A percentile compares a stretch with the other conserved stretches of the same genome.
phyloP scores from a whole-genome alignment of 2,888 invertebrate species.

The Polydrusus tereticollis region DNA sequence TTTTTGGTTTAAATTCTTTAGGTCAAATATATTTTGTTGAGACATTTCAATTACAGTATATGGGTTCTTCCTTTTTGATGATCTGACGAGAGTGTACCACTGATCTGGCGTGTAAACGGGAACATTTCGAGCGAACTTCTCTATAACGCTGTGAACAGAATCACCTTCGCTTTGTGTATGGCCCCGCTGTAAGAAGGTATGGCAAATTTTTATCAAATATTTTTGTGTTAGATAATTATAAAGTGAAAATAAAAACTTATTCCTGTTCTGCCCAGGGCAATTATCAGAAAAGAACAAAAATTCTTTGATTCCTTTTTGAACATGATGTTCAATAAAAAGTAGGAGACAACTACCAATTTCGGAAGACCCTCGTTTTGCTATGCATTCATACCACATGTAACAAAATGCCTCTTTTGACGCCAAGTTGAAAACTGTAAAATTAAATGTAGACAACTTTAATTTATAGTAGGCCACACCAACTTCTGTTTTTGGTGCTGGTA shows the following conservation, averaged over 20 bases:
- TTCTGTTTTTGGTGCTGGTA: slow-evolving; percentile 15
- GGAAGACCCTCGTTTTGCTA: not conserved
- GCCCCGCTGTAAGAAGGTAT: slow-evolving; percentile 36
- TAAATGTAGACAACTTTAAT: slow-evolving; percentile 12
- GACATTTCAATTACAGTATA: slow-evolving; percentile 34
- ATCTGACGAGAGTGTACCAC: slow-evolving; percentile 37
- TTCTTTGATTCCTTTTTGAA: slow-evolving; percentile 17
- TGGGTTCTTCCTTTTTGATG: slow-evolving; percentile 29
- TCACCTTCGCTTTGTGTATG: slow-evolving; percentile 43
- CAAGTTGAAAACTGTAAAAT: slow-evolving; percentile 18
- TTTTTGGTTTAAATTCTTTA: slow-evolving; percentile 25
- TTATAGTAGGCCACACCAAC: slow-evolving; percentile 14
- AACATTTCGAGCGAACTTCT: not conserved
- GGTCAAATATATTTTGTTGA: slow-evolving; percentile 34
- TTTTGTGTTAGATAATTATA: slow-evolving; percentile 36
- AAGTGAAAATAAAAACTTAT: slow-evolving; percentile 33
- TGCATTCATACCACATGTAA: not conserved
- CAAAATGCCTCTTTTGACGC: not conserved
- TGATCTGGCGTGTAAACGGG: slow-evolving; percentile 42
- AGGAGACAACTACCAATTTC: slow-evolving; percentile 9
- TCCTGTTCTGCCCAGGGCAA: too few species aligned
- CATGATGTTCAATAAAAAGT: not conserved
- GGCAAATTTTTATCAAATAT: slow-evolving; percentile 32
- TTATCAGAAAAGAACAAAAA: slow-evolving; percentile 40
- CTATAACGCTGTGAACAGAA: not conserved